Base-by-base conservation (phyloP, 2,113 vertebrate genomes). In the Cryptotis parvus region DNA sequence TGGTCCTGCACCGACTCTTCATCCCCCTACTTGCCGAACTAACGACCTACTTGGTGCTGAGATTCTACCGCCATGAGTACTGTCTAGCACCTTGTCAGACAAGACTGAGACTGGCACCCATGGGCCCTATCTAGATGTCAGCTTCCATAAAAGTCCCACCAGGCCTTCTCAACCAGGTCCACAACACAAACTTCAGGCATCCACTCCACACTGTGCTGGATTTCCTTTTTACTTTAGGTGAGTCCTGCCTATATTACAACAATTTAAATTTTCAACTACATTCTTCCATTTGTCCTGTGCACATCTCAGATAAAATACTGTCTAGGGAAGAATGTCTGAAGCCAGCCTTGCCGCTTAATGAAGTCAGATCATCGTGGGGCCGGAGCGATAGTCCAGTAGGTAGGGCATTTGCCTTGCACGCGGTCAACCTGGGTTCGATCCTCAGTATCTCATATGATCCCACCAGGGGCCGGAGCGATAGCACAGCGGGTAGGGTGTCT, bases 311-410 rank as follows among this genome's bases (percentile, higher is more conserved):
- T 8, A 33, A 66, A 90, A 16, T 12, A 31, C 43, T 66, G 6
- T 0, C 22, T 20, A 24, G 1, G 7, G 20, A 9, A 33, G 4
- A 4, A 1, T 15, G 0, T 20, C 24, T 11, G n/a, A 39, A 52
- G 22, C 69, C 27, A 20, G 11, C 4, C 27, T 49, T 20, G 35
- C 26, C 52, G 8, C n/a, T 22, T 9, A 15, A 37, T 9, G 22
- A 58, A 24, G 20, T 18, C 55, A 58, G 55, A 18, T 22, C 18
- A 58, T 18, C 20, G 5, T 11, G 27, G n/a, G n/a, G n/a, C n/a
- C n/a, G n/a, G n/a, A n/a, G n/a, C n/a, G n/a, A n/a, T n/a, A n/a
- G n/a, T n/a, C n/a, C n/a, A n/a, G n/a, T n/a, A n/a, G n/a, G n/a
- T n/a, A n/a, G n/a, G n/a, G n/a, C n/a, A n/a, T n/a, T n/a, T n/a